Percentiles rank a stretch among this genome's conserved stretches.
phyloP scores from a whole-genome alignment of 2,113 vertebrate species.

The Sula dactylatra region DNA sequence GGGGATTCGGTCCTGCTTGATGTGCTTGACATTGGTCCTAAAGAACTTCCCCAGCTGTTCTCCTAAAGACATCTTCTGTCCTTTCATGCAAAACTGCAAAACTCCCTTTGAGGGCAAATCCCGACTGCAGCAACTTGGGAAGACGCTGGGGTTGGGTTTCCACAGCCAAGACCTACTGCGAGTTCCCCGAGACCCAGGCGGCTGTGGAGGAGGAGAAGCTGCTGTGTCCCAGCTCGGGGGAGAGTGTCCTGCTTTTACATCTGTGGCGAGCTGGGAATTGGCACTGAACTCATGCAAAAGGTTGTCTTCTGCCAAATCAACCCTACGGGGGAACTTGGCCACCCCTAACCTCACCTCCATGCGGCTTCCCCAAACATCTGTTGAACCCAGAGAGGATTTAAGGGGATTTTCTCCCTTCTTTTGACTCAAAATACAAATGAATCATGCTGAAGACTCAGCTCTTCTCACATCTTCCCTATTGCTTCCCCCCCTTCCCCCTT shows the following conservation, averaged over 20 bases:
- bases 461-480: not conserved
- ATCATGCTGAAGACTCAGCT: not conserved
- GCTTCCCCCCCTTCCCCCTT: too few species aligned
- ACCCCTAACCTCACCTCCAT: not conserved
- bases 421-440: not conserved
- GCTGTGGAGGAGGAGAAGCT: not conserved
- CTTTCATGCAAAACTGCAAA: not conserved
- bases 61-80: not conserved
- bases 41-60: not conserved
- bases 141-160: not conserved
- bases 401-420: not conserved
- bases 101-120: not conserved
- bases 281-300: not conserved
- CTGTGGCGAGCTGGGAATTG: not conserved
- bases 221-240: rapidly evolving
- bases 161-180: not conserved
- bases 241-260: not conserved
- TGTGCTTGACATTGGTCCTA: too few species aligned
- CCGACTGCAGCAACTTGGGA: not conserved
- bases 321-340: not conserved
- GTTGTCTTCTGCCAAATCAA: not conserved
- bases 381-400: not conserved
- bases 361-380: not conserved
- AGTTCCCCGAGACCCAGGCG: not conserved
- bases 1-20: not conserved